These are phyloP conservation scores for Drosophila arawakana DNA, from an alignment of 1,140 invertebrate species.

Conservation along the genomic window DNA sequence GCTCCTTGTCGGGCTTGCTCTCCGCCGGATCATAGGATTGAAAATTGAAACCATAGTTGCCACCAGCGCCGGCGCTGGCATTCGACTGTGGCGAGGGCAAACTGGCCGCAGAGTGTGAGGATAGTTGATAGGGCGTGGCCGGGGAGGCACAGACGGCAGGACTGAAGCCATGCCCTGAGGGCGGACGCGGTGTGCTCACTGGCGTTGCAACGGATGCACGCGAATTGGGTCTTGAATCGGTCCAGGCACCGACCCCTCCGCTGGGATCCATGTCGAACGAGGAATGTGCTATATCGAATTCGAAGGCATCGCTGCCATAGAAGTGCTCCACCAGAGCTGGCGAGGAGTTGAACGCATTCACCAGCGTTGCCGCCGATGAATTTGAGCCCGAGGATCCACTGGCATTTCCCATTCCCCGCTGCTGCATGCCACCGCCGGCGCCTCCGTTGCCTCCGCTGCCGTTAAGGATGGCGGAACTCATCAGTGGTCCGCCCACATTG, in stretches of 20 bases:
- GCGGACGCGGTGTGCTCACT: constrained; percentile 79
- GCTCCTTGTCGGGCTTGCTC: constrained; percentile 71
- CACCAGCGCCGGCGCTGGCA: constrained; percentile 84
- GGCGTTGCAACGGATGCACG: constrained; percentile 82
- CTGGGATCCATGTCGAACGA: constrained; percentile 80
- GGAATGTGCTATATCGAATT: constrained; percentile 84
- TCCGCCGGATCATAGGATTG: constrained; percentile 67
- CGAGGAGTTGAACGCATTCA: constrained; percentile 71
- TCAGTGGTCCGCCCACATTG: constrained; percentile 87
- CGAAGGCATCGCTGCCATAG: constrained; percentile 72
- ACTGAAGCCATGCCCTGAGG: constrained; percentile 83
- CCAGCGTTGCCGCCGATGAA: constrained; percentile 62
- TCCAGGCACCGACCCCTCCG: constrained; percentile 75
- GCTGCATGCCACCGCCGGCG: constrained; percentile 86
- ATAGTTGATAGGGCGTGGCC: constrained; percentile 80
- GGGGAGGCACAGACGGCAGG: constrained; percentile 83
- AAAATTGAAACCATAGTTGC: constrained; percentile 74
- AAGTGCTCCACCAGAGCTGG: constrained; percentile 72
- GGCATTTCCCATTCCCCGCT: constrained; percentile 54
- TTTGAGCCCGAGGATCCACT: constrained; percentile 73
- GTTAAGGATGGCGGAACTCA: constrained; percentile 88
- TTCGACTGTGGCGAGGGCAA: constrained; percentile 83
- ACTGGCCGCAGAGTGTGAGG: constrained; percentile 79
- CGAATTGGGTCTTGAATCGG: constrained; percentile 81
- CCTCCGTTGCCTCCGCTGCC: constrained; percentile 85